phyloP scores from a whole-genome alignment of 2,888 invertebrate species.

The Neelides folsomi region DNA sequence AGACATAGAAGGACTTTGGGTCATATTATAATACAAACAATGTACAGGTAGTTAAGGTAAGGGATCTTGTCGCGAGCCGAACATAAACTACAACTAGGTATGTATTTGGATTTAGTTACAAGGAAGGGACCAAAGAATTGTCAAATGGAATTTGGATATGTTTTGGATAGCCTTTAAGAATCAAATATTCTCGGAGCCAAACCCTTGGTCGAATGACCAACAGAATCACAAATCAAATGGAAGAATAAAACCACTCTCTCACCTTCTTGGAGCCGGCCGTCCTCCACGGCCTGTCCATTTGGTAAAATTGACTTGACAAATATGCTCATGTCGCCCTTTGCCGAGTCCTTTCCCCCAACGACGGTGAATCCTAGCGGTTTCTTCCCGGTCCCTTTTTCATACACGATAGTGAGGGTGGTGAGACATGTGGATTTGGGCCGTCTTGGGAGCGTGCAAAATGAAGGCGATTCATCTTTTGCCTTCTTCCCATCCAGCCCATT shows the following conservation, averaged over 20 bases:
- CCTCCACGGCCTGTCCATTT: slow-evolving; percentile 71
- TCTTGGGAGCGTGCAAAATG: slow-evolving; percentile 58
- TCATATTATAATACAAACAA: too few relatives aligned
- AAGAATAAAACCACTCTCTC: slow-evolving; percentile 1
- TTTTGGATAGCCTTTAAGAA: too few relatives aligned
- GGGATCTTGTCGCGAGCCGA: too few relatives aligned
- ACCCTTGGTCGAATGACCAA: neutral
- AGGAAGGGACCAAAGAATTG: neutral
- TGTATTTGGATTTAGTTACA: neutral
- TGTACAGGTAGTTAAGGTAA: too few relatives aligned
- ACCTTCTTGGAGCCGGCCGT: slow-evolving; percentile 73
- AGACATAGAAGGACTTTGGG: too few relatives aligned
- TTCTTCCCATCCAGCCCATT: slow-evolving; percentile 6
- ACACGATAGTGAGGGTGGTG: slow-evolving; percentile 52
- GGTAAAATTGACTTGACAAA: slow-evolving; percentile 79
- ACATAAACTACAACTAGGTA: neutral
- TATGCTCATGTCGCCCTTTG: slow-evolving; percentile 76
- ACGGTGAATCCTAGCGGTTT: slow-evolving; percentile 81
- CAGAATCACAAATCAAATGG: neutral
- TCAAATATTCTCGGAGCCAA: neutral
- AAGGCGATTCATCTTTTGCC: slow-evolving; percentile 26
- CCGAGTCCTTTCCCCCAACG: slow-evolving; percentile 76
- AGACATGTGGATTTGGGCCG: slow-evolving; percentile 55
- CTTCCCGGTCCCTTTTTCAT: slow-evolving; percentile 64
- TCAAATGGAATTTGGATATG: neutral